Evolutionary conservation across 2,113 vertebrate species (phyloP).

Genomic region (Catharus bicknelli): DNA sequence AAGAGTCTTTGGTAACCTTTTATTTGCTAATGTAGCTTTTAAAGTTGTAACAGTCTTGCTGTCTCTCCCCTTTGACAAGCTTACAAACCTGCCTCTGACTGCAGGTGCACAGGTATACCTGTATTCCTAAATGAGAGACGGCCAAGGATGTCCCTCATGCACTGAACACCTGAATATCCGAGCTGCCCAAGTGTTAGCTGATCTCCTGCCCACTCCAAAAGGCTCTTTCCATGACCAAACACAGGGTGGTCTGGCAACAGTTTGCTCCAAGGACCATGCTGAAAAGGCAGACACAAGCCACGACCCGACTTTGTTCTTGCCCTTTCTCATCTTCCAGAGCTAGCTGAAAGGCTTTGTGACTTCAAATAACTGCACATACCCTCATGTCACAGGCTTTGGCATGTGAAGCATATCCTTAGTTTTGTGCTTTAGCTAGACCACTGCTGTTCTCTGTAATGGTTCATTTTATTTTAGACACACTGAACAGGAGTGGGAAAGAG

Average conservation of each 20-base stretch:
- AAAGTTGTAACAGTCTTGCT: background rate
- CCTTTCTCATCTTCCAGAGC: background rate
- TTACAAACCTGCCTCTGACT: background rate
- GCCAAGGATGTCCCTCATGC: background rate
- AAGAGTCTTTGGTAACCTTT: background rate
- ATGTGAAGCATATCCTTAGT: fast-evolving
- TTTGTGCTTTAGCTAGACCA: background rate
- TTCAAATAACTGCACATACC: background rate
- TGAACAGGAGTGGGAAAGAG: background rate
- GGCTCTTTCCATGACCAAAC: background rate
- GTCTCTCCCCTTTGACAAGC: background rate
- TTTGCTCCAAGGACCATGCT: background rate
- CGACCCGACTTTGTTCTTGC: background rate
- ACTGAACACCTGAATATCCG: fast-evolving
- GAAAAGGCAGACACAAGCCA: background rate
- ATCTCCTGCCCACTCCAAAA: background rate
- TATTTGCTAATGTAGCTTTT: background rate
- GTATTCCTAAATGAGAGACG: background rate
- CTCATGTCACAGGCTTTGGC: background rate
- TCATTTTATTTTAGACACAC: background rate
- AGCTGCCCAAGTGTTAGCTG: background rate
- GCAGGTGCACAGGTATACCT: background rate
- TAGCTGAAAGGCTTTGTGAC: background rate
- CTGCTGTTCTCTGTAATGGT: background rate
- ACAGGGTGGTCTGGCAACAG: background rate